phyloP scores from a whole-genome alignment of 2,113 vertebrate genomes.

The Pseudorasbora parva region DNA sequence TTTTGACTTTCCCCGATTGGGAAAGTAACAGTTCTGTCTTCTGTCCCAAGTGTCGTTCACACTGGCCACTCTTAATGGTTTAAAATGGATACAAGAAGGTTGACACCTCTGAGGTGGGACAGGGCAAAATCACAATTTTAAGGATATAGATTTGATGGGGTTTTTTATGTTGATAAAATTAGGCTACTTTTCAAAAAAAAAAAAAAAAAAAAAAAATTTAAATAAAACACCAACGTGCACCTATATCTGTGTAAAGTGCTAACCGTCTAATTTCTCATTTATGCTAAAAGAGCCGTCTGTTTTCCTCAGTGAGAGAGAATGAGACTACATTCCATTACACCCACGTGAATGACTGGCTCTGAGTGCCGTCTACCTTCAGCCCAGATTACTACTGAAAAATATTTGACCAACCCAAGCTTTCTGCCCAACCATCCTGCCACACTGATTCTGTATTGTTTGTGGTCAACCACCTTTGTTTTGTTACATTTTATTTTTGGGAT shows the following conservation, averaged over 20 bases:
- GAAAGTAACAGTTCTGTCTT: no score
- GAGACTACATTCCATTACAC: constrained; percentile 36
- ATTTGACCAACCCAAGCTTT: background rate
- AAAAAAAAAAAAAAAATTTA: no score
- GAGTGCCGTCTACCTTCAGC: constrained; percentile 25
- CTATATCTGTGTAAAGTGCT: background rate
- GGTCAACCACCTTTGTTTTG: background rate
- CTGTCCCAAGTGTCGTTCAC: no score
- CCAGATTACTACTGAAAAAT: constrained; percentile 8
- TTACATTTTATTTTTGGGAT: background rate
- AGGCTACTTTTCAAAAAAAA: no score
- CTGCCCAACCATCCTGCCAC: background rate
- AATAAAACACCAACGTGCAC: background rate
- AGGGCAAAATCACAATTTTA: background rate
- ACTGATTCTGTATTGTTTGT: background rate
- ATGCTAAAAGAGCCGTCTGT: background rate
- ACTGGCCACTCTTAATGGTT: background rate
- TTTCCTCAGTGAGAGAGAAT: background rate
- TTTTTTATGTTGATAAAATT: background rate
- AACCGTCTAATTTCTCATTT: background rate
- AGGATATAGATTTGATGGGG: background rate
- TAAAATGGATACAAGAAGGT: background rate
- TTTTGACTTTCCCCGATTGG: no score
- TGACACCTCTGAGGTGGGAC: background rate
- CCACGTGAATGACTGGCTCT: constrained; percentile 29